Base-by-base conservation (phyloP, 2,888 invertebrate genomes). In the Brenthis ino region DNA sequence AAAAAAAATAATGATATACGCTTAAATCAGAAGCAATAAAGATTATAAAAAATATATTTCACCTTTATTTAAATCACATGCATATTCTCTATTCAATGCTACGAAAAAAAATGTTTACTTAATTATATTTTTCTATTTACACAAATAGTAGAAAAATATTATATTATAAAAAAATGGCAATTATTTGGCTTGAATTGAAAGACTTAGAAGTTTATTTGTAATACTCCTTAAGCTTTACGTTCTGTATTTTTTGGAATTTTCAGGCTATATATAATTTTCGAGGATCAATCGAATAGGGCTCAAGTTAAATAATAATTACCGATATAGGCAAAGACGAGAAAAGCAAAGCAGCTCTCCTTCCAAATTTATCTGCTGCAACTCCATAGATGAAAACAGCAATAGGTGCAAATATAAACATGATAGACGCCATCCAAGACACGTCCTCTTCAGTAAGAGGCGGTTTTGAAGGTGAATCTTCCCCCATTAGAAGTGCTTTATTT, bases 351-450 rank as follows among this genome's bases (percentile, higher is more conserved):
- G 84, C 87, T 74, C 94, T 94, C 56, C 94, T 80, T 0, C 94
- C 94, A 73, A 89, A 89, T 64, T 77, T 89, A 66, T 94, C 93
- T 0, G 94, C 91, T 0, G 93, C 85, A 0, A 86, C 83, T 0
- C 94, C 94, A 75, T 89, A 94, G 1, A 93, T 76, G 70, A 94
- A 92, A 0, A 94, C 94, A 0, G 94, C 94, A 12, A 93, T 82
- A 0, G 94, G 90, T 0, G 94, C 94, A 56, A 94, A 94, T 51
- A 94, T 88, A 73, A 94, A 94, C 85, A 94, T 92, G 64, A 94
- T 86, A 3, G 94, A 94, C 0, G 94, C 94, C 84, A 95, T 88
- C 93, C 94, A 94, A 0, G 94, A 93, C 0, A 93, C 85, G 43
- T 93, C 89, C 69, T 91, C 90, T 71, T 92, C 88, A 0, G 89